These are phyloP conservation scores for Peromyscus leucopus DNA, from an alignment of 2,113 vertebrate genomes.

Conservation along the genomic window DNA sequence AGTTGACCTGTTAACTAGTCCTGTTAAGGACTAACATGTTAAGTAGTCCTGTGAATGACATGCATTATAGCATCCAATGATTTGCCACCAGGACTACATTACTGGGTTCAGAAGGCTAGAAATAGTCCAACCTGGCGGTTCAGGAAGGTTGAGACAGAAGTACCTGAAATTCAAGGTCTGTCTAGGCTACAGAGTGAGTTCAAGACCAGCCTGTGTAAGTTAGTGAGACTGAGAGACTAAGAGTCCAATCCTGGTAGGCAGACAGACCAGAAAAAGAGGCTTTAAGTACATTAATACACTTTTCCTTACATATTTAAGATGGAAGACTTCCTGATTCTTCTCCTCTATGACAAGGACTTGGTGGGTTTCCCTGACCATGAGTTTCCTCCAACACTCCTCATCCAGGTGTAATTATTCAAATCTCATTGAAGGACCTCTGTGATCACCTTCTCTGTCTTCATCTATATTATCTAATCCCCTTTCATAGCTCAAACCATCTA, in stretches of 20 bases:
- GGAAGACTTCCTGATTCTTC: neutral
- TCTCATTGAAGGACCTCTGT: neutral
- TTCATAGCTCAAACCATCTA: neutral
- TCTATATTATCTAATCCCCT: neutral
- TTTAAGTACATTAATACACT: neutral
- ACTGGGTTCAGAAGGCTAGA: neutral
- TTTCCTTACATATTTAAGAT: neutral
- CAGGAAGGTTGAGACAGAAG: neutral
- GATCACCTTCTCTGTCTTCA: neutral
- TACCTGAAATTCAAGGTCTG: neutral
- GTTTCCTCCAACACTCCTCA: neutral
- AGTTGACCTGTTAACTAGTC: too few species aligned
- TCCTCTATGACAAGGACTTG: neutral
- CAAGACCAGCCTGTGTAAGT: neutral
- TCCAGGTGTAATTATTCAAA: neutral
- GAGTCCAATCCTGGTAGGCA: neutral
- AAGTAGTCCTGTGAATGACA: too few species aligned
- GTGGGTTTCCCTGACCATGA: neutral
- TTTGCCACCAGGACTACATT: too few species aligned
- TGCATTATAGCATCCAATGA: accelerated
- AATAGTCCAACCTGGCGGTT: neutral
- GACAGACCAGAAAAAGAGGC: neutral
- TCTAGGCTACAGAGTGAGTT: neutral
- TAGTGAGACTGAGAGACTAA: neutral
- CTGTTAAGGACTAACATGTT: too few species aligned